A percentile compares a stretch with the other conserved stretches of the same genome.
phyloP scores from a whole-genome alignment of 2,113 vertebrate species.

The Clarias macrocephalus region DNA sequence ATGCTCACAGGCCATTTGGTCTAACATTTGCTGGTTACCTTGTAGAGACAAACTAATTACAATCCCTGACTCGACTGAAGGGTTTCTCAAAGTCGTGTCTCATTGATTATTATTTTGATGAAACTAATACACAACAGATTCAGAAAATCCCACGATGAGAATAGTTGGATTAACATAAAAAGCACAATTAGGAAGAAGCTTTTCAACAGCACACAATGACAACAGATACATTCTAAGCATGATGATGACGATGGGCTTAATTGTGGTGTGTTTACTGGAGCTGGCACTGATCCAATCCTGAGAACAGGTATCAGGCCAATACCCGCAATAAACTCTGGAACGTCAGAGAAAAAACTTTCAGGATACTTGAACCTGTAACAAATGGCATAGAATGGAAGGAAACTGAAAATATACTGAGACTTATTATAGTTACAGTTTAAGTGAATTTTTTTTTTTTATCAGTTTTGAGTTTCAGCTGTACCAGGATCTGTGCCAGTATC shows the following conservation, averaged over 20 bases:
- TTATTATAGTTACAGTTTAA: not conserved
- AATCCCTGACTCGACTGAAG: not conserved
- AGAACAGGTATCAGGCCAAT: not conserved
- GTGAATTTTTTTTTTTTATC: not conserved
- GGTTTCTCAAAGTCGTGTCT: not conserved
- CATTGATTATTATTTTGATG: not conserved
- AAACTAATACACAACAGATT: not conserved
- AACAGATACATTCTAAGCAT: not conserved
- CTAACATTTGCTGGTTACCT: constrained; percentile 2
- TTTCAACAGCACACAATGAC: not conserved
- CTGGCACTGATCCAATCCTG: not conserved
- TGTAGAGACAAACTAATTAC: constrained; percentile 2
- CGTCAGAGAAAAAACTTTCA: not conserved
- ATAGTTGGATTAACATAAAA: not conserved
- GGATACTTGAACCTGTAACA: not conserved
- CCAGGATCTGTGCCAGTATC: not conserved
- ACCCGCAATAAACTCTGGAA: not conserved
- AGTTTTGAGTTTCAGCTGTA: not conserved
- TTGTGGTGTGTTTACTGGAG: not conserved
- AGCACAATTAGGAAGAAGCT: not conserved
- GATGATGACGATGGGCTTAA: not conserved
- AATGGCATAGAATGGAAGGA: not conserved
- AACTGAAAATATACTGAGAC: not conserved
- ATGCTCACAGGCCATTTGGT: not conserved
- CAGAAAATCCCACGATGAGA: not conserved